phyloP scores from a whole-genome alignment of 2,797 vertebrate species.

The Apodemus agrarius region DNA sequence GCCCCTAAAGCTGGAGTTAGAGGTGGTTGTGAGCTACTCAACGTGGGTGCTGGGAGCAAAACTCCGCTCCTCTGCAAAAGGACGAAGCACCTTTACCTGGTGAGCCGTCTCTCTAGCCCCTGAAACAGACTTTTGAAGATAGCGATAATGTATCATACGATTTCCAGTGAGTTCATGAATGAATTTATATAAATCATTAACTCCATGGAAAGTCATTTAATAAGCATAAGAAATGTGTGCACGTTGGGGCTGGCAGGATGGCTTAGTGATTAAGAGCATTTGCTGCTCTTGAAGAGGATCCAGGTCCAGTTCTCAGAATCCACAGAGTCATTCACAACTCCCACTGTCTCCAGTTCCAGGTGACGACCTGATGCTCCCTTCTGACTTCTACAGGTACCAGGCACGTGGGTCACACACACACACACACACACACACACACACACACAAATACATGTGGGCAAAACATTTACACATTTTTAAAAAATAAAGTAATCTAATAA shows the following conservation, averaged over 20 bases:
- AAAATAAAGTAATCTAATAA: neutral
- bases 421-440: too few relatives aligned
- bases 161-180: conserved; percentile 3
- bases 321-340: neutral
- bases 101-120: neutral
- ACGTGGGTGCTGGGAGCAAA: neutral
- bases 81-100: neutral
- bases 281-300: neutral
- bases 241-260: neutral
- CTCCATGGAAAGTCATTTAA: neutral
- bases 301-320: neutral
- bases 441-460: neutral
- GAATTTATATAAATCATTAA: neutral
- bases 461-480: neutral
- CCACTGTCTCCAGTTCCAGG: neutral
- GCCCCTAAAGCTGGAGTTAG: neutral
- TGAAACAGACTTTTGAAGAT: neutral
- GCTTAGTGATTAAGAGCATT: neutral
- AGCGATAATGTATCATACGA: neutral
- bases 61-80: too few relatives aligned
- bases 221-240: neutral
- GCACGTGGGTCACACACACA: too few relatives aligned
- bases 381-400: neutral
- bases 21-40: neutral
- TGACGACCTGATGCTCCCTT: neutral